Conservation (phyloP, 2,797 vertebrate genomes). For the Gymnoscopelus braueri region DNA sequence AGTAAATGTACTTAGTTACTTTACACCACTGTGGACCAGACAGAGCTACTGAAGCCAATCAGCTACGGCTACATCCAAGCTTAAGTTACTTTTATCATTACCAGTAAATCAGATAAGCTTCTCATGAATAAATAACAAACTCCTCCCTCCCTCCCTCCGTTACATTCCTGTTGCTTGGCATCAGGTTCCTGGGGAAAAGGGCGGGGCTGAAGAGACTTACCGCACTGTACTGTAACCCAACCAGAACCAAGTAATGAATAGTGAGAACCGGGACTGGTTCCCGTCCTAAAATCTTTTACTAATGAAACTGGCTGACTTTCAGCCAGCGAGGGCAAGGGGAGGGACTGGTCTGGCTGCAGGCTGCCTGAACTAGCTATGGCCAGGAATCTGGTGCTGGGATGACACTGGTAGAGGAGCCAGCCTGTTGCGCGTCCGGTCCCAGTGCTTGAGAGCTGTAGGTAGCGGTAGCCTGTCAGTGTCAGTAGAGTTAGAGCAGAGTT, state of each 20-base stretch:
- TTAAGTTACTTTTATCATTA: constrained; percentile 13
- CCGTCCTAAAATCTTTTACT: constrained; percentile 13
- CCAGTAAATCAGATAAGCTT: constrained; percentile 59
- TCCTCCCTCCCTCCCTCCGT: constrained; percentile 47
- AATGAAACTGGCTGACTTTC: constrained; percentile 17
- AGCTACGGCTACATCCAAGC: neutral
- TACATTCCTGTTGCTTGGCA: constrained; percentile 61
- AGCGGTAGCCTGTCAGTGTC: neutral
- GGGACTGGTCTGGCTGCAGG: neutral
- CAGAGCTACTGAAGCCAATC: too few relatives aligned
- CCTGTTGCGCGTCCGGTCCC: constrained; percentile 16
- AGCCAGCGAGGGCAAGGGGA: neutral
- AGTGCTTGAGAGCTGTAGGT: neutral
- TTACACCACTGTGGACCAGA: too few relatives aligned
- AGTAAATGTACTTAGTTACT: too few relatives aligned
- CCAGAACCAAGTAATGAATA: constrained; percentile 38
- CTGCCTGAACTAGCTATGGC: constrained; percentile 10
- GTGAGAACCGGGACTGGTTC: constrained; percentile 10
- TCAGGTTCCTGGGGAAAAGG: constrained; percentile 61
- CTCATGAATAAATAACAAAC: constrained; percentile 44
- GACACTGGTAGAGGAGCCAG: neutral
- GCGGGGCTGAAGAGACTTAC: constrained; percentile 49
- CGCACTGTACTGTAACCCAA: constrained; percentile 10
- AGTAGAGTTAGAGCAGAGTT: constrained; percentile 27
- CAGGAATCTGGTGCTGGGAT: constrained; percentile 22